Percentiles rank a stretch among this genome's conserved stretches.
These are phyloP conservation scores for Argopecten irradians DNA, from an alignment of 1,140 invertebrate species.

Conservation along the genomic window DNA sequence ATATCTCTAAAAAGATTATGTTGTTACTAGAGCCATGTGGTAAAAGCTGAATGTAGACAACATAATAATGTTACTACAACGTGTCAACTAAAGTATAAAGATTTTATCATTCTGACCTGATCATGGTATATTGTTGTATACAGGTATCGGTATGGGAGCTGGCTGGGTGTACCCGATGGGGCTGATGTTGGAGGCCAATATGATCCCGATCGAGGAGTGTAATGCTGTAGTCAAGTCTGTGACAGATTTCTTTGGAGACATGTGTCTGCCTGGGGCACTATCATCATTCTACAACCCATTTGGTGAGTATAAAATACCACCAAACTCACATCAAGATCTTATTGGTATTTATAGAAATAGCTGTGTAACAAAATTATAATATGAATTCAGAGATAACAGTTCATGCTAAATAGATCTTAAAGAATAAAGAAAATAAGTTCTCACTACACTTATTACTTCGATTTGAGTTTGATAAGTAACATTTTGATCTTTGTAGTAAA, in stretches of 20 bases:
- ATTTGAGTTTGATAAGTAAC: too few species aligned
- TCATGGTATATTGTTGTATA: slow-evolving; percentile 79
- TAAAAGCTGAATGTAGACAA: too few species aligned
- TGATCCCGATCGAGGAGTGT: slow-evolving; percentile 83
- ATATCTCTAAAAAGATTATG: too few species aligned
- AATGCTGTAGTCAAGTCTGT: slow-evolving; percentile 98
- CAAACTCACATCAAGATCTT: neutral
- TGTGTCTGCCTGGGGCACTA: slow-evolving; percentile 95
- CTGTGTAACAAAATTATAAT: too few species aligned
- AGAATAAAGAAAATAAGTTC: too few species aligned
- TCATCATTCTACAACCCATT: slow-evolving; percentile 96
- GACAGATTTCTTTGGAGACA: slow-evolving; percentile 91
- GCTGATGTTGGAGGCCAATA: slow-evolving; percentile 87
- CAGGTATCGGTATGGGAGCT: slow-evolving; percentile 92
- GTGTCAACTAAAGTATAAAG: neutral
- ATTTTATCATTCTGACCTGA: neutral
- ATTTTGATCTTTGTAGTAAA: too few species aligned
- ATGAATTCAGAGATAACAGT: too few species aligned
- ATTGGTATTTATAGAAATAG: neutral
- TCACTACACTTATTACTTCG: too few species aligned
- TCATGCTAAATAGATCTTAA: too few species aligned
- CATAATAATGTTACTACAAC: neutral
- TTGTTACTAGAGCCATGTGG: too few species aligned
- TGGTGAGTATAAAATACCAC: slow-evolving; percentile 78
- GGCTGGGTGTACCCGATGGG: slow-evolving; percentile 96